These are phyloP conservation scores for Plagodis dolabraria DNA, from an alignment of 2,888 invertebrate genomes.

Conservation along the genomic window DNA sequence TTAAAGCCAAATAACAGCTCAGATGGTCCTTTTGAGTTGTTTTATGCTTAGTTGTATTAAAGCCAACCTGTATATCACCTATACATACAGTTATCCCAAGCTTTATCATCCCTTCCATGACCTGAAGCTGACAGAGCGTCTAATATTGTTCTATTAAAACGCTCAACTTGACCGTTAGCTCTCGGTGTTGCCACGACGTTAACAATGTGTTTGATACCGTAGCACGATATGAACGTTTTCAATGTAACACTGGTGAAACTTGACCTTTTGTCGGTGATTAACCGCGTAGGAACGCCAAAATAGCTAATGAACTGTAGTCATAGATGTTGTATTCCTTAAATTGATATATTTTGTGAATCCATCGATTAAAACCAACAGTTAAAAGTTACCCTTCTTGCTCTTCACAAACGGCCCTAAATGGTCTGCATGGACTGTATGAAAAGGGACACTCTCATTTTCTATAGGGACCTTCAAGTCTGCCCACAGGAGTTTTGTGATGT, in stretches of 20 bases:
- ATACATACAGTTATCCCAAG: no score
- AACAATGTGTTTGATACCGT: constrained; percentile 23
- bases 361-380: constrained; percentile 18
- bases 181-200: constrained; percentile 23
- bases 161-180: no score
- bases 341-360: constrained; percentile 21
- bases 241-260: constrained; percentile 22
- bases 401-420: no score
- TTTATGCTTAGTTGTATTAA: constrained; percentile 1
- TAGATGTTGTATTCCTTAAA: constrained; percentile 4
- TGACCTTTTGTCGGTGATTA: constrained; percentile 20
- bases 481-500: constrained; percentile 24
- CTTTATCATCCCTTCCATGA: no score
- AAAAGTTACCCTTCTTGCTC: no score
- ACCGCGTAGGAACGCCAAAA: constrained; percentile 14
- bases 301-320: constrained; percentile 1
- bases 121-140: constrained; percentile 5
- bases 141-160: no score
- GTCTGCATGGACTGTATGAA: constrained; percentile 43
- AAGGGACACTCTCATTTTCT: constrained; percentile 29
- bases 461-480: constrained; percentile 36
- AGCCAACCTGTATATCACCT: no score
- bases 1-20: not conserved
- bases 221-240: not conserved
- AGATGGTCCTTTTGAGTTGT: not conserved